Evolutionary conservation across 2,113 vertebrate genomes (phyloP), one percentile per base, ranked within the genome.

Genomic region (Galeopterus variegatus): DNA sequence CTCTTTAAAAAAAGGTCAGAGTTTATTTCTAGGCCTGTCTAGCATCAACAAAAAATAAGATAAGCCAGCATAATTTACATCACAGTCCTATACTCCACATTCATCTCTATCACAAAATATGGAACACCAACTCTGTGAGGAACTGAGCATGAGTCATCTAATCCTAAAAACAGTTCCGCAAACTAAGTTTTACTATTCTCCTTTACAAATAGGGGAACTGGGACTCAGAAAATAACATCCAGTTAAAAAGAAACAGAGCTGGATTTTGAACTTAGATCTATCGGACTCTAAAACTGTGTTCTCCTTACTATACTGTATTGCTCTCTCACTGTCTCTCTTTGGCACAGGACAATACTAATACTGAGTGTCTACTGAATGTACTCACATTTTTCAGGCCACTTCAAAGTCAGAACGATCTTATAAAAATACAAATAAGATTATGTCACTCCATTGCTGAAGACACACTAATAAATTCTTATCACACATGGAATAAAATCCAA

Each of bases 1-100:
- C 81, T 96, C 72, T 82, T 93, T 89, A 64, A 85, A 60, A 60
- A 77, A 88, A 91, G 45, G 60, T 83, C 17, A 72, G 54, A 79
- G 26, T 86, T 96, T 58, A 88, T 95, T 60, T 95, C 73, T 56
- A 84, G 65, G 13, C 10, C 54, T 80, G 87, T 70, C 50, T 45
- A 84, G 62, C 0, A 60, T 10, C 72, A 94, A 36, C 8, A 67
- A 50, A 45, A 94, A 92, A 41, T 23, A 70, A 80, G 6, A 93
- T 23, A 90, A 88, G 8, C 1, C 28, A 75, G 17, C n/a, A 28
- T 52, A 75, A 65, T 52, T 79, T 58, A 77, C 4, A 72, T 64
- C 6, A 45, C 17, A 33, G 23, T 62, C 36, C 9, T 36, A n/a
- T 64, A 11, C 7, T 73, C 33, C 26, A 56, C 62, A 26, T 81